Evolutionary conservation across 2,797 vertebrate genomes (phyloP), one percentile per base, ranked within the genome.

Genomic region (Xenopus petersii): DNA sequence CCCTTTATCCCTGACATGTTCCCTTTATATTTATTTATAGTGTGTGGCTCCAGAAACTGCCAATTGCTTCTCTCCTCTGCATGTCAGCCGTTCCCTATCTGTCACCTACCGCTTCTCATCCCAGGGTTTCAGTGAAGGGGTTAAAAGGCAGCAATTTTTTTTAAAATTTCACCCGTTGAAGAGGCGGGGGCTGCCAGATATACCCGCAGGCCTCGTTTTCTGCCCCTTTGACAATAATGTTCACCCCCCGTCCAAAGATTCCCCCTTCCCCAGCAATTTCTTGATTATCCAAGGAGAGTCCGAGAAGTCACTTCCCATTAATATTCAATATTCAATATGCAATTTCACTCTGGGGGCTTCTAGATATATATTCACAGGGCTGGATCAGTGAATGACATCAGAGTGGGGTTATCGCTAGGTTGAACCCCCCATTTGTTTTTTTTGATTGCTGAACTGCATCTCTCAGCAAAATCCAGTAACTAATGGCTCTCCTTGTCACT

Each of bases 261-360:
- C 55, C 56, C 21, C 12, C 33, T 58, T 64, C 11, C 17, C 33
- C 54, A 49, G 67, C 51, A 15, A 64, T 65, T 70, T 75, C 9
- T 30, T 51, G 63, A 61, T 76, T 66, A 75, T 16, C 17, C 46
- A 63, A 46, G 70, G 74, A 47, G 42, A 70, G 55, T 55, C 26
- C 63, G 48, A 54, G 3, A 48, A 49, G 64, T 60, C 9, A 60
- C 24, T 71, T 42, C 17, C 56, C 30, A 71, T 76, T 60, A 76
- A 66, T 71, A 71, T 76, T 66, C 42, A 6, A 76, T n/a, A n/a
- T n/a, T n/a, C n/a, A n/a, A n/a, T n/a, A n/a, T 51, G 51, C 9
- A n/a, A 70, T 58, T 64, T 46, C 47, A 15, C 16, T 64, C 30
- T 56, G 49, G 49, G 49, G 49, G 49, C 3, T 51, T 51, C 2